phyloP scores from a whole-genome alignment of 1,140 invertebrate genomes.

The Musca domestica region DNA sequence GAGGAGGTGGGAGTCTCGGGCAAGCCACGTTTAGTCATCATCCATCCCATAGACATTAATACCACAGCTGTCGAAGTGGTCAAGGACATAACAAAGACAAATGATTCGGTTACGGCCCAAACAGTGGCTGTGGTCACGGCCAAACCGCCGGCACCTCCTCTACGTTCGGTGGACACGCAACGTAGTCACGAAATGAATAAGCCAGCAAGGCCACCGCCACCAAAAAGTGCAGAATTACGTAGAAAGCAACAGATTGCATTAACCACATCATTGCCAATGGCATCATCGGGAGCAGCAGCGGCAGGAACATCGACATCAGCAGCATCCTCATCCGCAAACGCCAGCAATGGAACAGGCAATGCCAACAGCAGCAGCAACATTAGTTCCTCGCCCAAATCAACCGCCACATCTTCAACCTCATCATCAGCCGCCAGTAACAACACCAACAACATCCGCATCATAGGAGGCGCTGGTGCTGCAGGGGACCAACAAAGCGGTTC shows the following conservation, averaged over 20 bases:
- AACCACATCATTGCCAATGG: conserved; percentile 48
- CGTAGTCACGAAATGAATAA: conserved; percentile 60
- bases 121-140: conserved; percentile 54
- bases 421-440: neutral
- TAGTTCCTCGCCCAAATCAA: conserved; percentile 2
- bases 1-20: conserved; percentile 40
- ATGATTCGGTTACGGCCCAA: conserved; percentile 45
- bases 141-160: conserved; percentile 57
- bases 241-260: conserved; percentile 59
- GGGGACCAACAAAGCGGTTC: conserved; percentile 33
- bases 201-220: conserved; percentile 68
- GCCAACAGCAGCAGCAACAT: conserved; percentile 32
- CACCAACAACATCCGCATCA: conserved; percentile 10
- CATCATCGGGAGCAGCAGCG: neutral
- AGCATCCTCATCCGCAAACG: neutral
- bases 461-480: neutral
- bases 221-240: conserved; percentile 64
- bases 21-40: conserved; percentile 76
- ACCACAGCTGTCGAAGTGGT: conserved; percentile 75
- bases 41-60: conserved; percentile 83
- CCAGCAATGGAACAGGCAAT: neutral
- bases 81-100: conserved; percentile 58
- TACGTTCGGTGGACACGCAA: conserved; percentile 51
- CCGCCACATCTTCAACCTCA: conserved; percentile 18
- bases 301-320: conserved; percentile 42